Base-by-base conservation (phyloP, 2,888 invertebrate species). In the Polyploca ridens region DNA sequence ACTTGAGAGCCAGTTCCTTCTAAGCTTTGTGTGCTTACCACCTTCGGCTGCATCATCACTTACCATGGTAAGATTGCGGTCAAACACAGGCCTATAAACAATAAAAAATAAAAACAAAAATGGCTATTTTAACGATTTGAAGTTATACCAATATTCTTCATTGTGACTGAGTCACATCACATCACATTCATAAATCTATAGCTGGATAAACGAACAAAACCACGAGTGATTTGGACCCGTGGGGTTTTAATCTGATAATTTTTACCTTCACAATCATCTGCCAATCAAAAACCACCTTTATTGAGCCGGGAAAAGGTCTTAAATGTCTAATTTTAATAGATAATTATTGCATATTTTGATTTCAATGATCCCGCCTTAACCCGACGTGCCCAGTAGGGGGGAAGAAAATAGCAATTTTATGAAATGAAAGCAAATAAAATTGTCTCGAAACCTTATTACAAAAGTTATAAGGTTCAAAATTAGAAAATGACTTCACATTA, bases 291-390 rank as follows among this genome's bases (percentile, higher is more conserved):
- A 19, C 1, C 16, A 13, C 19, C 61, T 61, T 44, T 41, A 41
- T 61, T 41, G 13, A 19, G 3, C 5, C 19, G 5, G 1, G 1
- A 27, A 41, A 61, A 10, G 27, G 61, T 41, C 3, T 3, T 27
- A 54, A 54, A 54, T 54, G 27, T 44, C 44, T 61, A 61, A 11
- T 7, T 44, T 38, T 41, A 13, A 44, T 10, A 27, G 38, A 44
- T 33, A 62, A 62, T 63, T 54, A 63, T 63, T 63, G 63, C 57
- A 38, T 38, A 61, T 58, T 63, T 58, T 14, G 58, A 57, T 49
- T 33, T 33, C 33, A 62, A 33, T 49, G 62, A 62, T 62, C 62
- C 62, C 63, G 58, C 63, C 63, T 63, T 11, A 38, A 63, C 63
- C 58, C 19, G 61, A 61, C 61, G 44, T 13, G 58, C 63, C 38